Base-by-base conservation (phyloP, 2,888 invertebrate species). In the Leptopterna dolabrata region DNA sequence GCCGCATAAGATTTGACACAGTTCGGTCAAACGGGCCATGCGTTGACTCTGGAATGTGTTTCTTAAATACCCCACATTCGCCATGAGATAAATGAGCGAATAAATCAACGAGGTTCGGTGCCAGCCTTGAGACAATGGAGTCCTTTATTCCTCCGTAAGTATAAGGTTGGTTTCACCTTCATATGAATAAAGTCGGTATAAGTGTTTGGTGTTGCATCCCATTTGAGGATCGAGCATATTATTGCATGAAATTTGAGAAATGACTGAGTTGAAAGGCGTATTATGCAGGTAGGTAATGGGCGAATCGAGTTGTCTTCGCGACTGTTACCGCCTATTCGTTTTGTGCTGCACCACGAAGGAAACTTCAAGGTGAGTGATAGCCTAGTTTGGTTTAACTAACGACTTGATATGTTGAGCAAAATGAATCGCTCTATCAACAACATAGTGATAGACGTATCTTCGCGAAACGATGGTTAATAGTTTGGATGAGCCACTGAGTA, bases 131-230 rank as follows among this genome's bases (percentile, higher is more conserved):
- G 19, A 55, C 55, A 55, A 55, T 55, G 55, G 55, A 55, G n/a
- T 19, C 55, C 55, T 55, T 55, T 55, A 55, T 55, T 7, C 55
- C n/a, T n/a, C n/a, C n/a, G n/a, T n/a, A n/a, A n/a, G n/a, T n/a
- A n/a, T n/a, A n/a, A n/a, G n/a, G n/a, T n/a, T n/a, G n/a, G n/a
- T n/a, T n/a, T n/a, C n/a, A n/a, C n/a, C n/a, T n/a, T n/a, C n/a
- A n/a, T n/a, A n/a, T n/a, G 55, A 55, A 55, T 55, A 55, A 55
- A 55, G 19, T 55, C 7, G 55, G 55, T 19, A n/a, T 55, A 55
- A 55, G 55, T 55, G 55, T 55, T 55, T 55, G 55, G 55, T 55
- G n/a, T 55, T 55, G 55, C 55, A 55, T 55, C 55, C 55, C 55
- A 55, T 55, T 55, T 55, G 55, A 55, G 55, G 19, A 19, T 19